These are phyloP conservation scores for Temnopleurus reevesii DNA, from an alignment of 53 echinoderm and acorn worm species.

Conservation along the genomic window DNA sequence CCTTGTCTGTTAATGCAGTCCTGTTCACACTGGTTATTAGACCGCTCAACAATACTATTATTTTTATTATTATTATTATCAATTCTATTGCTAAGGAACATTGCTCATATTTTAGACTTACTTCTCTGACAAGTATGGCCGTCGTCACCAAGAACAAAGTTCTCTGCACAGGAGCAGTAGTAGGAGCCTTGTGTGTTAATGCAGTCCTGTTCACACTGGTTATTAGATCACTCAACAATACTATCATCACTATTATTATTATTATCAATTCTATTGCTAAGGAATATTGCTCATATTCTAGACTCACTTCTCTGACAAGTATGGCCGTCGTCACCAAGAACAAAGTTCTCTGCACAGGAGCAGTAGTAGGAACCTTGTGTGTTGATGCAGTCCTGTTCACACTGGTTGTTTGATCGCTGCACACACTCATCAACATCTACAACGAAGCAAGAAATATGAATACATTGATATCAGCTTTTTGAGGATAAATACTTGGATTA, in stretches of 20 bases:
- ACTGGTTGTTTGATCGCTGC: conserved; percentile 53
- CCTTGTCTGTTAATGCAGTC: conserved; percentile 70
- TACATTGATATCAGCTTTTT: too few relatives aligned
- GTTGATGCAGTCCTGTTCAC: conserved; percentile 72
- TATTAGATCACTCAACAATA: too few relatives aligned
- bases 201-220: conserved; percentile 70
- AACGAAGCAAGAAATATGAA: not conserved
- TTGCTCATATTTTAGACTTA: too few relatives aligned
- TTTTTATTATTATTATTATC: too few relatives aligned
- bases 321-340: conserved; percentile 45
- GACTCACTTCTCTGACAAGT: conserved; percentile 28
- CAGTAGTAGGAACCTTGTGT: conserved; percentile 65
- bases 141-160: conserved; percentile 46
- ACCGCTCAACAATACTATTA: conserved; percentile 2
- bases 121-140: conserved; percentile 21
- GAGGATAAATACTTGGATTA: too few relatives aligned
- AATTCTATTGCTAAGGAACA: too few relatives aligned
- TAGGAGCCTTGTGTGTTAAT: conserved; percentile 66
- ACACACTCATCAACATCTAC: conserved; percentile 83
- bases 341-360: conserved; percentile 51
- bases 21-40: conserved; percentile 66
- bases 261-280: too few relatives aligned
- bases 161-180: conserved; percentile 58
- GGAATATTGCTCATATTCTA: too few relatives aligned
- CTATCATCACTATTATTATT: too few relatives aligned